phyloP scores from a whole-genome alignment of 2,888 invertebrate genomes.

The Ormyrus thymus region DNA sequence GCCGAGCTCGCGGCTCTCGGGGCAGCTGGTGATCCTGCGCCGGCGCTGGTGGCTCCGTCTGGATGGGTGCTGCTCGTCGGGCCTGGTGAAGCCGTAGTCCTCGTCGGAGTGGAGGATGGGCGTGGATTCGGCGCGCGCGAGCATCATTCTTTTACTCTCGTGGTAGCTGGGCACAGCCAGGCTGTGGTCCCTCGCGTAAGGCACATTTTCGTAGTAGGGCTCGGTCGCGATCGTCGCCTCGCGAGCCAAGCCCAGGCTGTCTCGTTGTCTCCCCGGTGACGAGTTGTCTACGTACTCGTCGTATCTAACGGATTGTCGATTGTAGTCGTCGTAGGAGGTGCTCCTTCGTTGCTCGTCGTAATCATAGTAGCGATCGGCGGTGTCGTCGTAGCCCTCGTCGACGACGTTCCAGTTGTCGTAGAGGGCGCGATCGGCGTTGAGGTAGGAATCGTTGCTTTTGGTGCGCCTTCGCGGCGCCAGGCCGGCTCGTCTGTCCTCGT shows the following conservation, averaged over 20 bases:
- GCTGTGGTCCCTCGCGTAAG: conserved; percentile 32
- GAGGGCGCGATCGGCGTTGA: conserved; percentile 62
- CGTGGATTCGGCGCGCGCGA: conserved; percentile 69
- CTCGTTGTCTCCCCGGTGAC: background rate
- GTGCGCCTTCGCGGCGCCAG: conserved; percentile 61
- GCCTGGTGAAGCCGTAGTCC: background rate
- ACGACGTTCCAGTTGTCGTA: conserved; percentile 59
- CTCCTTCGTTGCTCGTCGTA: conserved; percentile 56
- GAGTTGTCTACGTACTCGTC: conserved; percentile 46
- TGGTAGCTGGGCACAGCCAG: background rate
- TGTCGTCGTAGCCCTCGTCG: conserved; percentile 59
- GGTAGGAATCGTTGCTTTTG: conserved; percentile 68
- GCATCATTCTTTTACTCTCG: conserved; percentile 8
- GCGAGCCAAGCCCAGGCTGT: conserved; percentile 29
- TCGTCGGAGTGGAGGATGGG: conserved; percentile 66
- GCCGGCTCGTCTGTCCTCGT: background rate
- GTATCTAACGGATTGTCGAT: conserved; percentile 52
- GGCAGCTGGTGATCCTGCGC: conserved; percentile 68
- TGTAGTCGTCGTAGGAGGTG: conserved; percentile 48
- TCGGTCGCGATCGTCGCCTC: conserved; percentile 52
- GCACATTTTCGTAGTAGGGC: conserved; percentile 63
- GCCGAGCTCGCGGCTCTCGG: conserved; percentile 62
- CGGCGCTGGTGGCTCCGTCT: conserved; percentile 61
- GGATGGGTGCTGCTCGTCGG: conserved; percentile 45
- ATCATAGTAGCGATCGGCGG: conserved; percentile 59